These are phyloP conservation scores for Lycocerus yunnanus DNA, from an alignment of 2,888 invertebrate genomes.

Conservation along the genomic window DNA sequence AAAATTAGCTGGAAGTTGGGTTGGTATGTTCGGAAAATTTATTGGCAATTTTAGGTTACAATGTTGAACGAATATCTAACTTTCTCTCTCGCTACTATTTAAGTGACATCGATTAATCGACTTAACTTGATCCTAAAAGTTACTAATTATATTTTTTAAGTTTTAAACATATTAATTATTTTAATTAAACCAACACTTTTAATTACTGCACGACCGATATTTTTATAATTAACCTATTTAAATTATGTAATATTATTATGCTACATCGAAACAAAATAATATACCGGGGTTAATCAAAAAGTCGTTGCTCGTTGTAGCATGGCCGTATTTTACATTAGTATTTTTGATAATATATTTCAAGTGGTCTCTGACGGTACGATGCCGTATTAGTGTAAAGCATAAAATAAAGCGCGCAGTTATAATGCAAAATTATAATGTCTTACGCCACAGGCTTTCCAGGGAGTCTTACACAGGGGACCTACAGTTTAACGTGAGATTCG, in stretches of 20 bases:
- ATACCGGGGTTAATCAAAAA: neutral
- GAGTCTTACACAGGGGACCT: too few species aligned
- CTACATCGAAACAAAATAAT: neutral
- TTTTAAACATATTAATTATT: neutral
- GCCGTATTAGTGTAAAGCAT: too few species aligned
- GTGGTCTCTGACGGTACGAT: too few species aligned
- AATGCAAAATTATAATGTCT: too few species aligned
- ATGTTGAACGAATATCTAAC: conserved; percentile 24
- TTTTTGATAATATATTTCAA: too few species aligned
- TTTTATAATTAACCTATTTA: neutral
- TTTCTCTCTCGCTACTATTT: conserved; percentile 19
- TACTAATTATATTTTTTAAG: conserved; percentile 17
- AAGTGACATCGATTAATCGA: conserved; percentile 28
- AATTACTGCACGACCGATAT: neutral
- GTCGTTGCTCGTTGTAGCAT: too few species aligned
- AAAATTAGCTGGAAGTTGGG: conserved; percentile 45
- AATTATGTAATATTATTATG: neutral
- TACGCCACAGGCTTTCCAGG: too few species aligned
- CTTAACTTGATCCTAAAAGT: conserved; percentile 14
- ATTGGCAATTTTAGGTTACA: conserved; percentile 47
- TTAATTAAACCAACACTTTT: neutral
- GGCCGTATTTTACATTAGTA: too few species aligned
- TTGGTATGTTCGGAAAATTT: conserved; percentile 43
- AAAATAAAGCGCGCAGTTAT: too few species aligned
- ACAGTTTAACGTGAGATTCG: too few species aligned